Base-by-base conservation (phyloP, 2,888 invertebrate species). In the Drosophila fulvimacula region DNA sequence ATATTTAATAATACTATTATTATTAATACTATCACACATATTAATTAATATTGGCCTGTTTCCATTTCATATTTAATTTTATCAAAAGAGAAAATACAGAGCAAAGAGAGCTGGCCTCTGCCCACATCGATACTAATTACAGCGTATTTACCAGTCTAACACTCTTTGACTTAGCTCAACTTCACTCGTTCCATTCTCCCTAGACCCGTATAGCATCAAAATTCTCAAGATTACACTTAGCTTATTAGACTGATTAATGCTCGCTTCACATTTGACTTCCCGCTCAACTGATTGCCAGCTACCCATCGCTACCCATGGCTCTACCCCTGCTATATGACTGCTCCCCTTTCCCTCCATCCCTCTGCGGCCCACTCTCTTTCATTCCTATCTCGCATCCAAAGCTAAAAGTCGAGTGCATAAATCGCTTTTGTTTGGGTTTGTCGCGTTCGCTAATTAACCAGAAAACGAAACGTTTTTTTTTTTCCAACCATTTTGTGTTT, bases 391-490 rank as follows among this genome's bases (percentile, higher is more conserved):
- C 11, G 41, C 62, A 55, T 30, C 19, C 30, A n/a, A 17, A 46
- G 10, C 17, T 66, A 10, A 49, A 49, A 39, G 48, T 34, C 24
- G 74, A 82, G 81, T 82, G 71, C 73, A 87, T 82, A 82, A 82
- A 82, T 86, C 66, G 71, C 66, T 81, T 87, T 88, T 84, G 64
- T 73, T 73, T 82, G 88, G 85, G 83, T 86, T 88, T 87, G 86
- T 84, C 88, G 86, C 77, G 70, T 44, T 88, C 78, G 76, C 83
- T 84, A 84, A 84, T 88, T 84, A 88, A 84, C 72, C 83, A 73
- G 70, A 78, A 76, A 76, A 78, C 57, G 75, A 72, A 88, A 76
- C 76, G 73, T 69, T 80, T 79, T 76, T 73, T 39, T 13, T 17
- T 30, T 57, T 36, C 41, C 41, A 61, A 10, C 10, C 39, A 34